A percentile compares a stretch with the other conserved stretches of the same genome.
phyloP scores from a whole-genome alignment of 2,888 invertebrate genomes.

The Nephrotoma flavescens region DNA sequence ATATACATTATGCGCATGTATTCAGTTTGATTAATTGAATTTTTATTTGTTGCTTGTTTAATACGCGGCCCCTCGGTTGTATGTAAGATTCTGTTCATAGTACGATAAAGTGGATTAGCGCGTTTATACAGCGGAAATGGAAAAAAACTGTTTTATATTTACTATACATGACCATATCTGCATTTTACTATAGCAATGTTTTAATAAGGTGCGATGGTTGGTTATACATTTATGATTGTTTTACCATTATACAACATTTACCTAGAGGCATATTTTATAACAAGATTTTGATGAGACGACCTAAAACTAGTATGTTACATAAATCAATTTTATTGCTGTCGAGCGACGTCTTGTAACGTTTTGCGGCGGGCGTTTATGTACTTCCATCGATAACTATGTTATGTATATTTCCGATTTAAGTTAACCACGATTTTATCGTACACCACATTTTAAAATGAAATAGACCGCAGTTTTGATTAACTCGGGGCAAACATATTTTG shows the following conservation, averaged over 20 bases:
- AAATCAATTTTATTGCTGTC: too few species aligned
- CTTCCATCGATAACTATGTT: background rate
- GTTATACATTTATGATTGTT: too few species aligned
- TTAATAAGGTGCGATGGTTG: too few species aligned
- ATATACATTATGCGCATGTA: background rate
- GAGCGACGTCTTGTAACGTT: too few species aligned
- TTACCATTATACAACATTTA: too few species aligned
- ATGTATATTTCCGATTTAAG: background rate
- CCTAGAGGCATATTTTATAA: too few species aligned
- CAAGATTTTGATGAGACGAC: too few species aligned
- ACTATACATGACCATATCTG: background rate
- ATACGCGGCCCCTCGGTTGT: background rate
- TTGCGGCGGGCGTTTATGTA: too few species aligned
- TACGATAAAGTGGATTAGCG: background rate
- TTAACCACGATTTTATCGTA: background rate
- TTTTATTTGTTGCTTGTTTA: background rate
- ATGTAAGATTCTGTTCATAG: background rate
- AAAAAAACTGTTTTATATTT: background rate
- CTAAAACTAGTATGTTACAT: too few species aligned
- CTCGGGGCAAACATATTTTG: too few species aligned
- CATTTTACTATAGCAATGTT: too few species aligned
- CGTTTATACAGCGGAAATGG: background rate
- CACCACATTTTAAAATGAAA: background rate
- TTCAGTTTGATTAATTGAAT: background rate
- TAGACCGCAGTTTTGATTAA: background rate